Conservation (phyloP, 2,888 invertebrate genomes). For the Hylaea fasciaria region DNA sequence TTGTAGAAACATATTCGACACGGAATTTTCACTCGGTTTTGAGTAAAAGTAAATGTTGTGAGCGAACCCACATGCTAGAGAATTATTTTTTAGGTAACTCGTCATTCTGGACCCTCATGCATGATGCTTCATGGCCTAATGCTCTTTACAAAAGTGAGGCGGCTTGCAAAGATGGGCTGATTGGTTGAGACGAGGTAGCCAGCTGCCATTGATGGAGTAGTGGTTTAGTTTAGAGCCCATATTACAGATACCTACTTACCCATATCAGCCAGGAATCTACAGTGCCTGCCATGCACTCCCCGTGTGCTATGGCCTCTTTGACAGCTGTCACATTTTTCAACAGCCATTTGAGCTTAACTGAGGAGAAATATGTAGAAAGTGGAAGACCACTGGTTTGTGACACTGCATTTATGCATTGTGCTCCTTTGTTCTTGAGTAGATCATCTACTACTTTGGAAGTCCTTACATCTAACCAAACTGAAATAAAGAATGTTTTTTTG, state of each 20-base stretch:
- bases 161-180: too few relatives aligned
- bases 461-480: conserved; percentile 97
- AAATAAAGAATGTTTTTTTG: conserved; percentile 44
- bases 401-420: conserved; percentile 73
- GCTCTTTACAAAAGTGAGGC: too few relatives aligned
- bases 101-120: too few relatives aligned
- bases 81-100: too few relatives aligned
- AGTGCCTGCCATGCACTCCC: conserved; percentile 93
- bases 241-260: conserved; percentile 86
- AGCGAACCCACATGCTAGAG: too few relatives aligned
- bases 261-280: conserved; percentile 98
- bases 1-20: too few relatives aligned
- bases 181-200: too few relatives aligned
- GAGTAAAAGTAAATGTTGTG: too few relatives aligned
- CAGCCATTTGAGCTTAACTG: conserved; percentile 97
- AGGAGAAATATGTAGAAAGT: conserved; percentile 97
- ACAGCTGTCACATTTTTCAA: conserved; percentile 93
- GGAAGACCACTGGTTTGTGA: conserved; percentile 92
- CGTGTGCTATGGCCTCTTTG: conserved; percentile 87
- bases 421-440: conserved; percentile 77
- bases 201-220: too few relatives aligned
- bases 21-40: too few relatives aligned
- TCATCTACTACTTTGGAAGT: conserved; percentile 93
- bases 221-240: too few relatives aligned
- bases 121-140: too few relatives aligned